Conservation (phyloP, 2,888 invertebrate species). For the Stenolophus ochropezus region DNA sequence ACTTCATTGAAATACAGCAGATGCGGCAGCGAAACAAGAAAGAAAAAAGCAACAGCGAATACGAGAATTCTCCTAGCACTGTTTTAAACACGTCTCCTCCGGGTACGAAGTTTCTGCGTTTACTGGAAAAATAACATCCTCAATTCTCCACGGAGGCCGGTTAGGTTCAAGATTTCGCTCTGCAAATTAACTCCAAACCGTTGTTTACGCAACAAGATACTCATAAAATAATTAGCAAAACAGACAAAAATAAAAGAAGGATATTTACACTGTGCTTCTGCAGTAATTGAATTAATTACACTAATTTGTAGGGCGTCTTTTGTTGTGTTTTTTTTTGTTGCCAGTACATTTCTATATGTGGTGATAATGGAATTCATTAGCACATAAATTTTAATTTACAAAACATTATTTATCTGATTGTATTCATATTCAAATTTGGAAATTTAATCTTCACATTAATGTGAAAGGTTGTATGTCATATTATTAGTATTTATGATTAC, state of each 20-base stretch:
- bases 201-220: constrained; percentile 8
- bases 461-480: not conserved
- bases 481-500: too few species aligned
- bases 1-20: constrained; percentile 52
- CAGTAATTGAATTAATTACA: not conserved
- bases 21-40: constrained; percentile 14
- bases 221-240: constrained; percentile 21
- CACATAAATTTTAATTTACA: not conserved
- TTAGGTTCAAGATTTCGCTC: constrained; percentile 13
- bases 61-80: constrained; percentile 28
- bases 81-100: constrained; percentile 17
- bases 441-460: not conserved
- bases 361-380: not conserved
- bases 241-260: not conserved
- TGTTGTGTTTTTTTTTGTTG: not conserved
- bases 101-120: constrained; percentile 11
- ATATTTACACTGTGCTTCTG: not conserved
- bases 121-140: not conserved
- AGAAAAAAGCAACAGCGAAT: not conserved
- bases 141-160: constrained; percentile 1
- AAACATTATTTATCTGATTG: not conserved
- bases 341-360: not conserved
- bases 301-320: not conserved
- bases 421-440: not conserved
- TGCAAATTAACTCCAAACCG: not conserved